phyloP scores from a whole-genome alignment of 2,797 vertebrate species.

The Darevskia nairensis region DNA sequence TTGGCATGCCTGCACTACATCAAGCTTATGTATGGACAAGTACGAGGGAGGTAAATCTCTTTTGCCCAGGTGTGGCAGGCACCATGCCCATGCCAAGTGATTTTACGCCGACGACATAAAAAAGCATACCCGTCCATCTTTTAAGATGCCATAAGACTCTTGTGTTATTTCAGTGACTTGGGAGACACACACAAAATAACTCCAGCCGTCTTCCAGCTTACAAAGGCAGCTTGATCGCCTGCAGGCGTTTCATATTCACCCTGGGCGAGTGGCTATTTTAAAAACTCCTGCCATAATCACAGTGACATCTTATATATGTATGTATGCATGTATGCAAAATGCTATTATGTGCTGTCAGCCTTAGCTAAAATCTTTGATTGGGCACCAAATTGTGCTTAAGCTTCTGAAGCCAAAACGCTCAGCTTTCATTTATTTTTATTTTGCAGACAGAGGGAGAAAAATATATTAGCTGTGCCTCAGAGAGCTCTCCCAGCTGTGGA shows the following conservation, averaged over 20 bases:
- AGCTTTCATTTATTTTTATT: too few species aligned
- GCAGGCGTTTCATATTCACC: not conserved
- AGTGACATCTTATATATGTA: not conserved
- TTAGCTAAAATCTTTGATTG: not conserved
- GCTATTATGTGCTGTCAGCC: not conserved
- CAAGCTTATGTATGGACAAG: too few species aligned
- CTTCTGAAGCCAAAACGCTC: not conserved
- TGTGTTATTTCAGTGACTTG: not conserved
- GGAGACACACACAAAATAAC: not conserved
- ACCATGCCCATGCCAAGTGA: not conserved
- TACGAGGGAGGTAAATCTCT: too few species aligned
- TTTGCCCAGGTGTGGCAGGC: too few species aligned
- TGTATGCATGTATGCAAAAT: not conserved
- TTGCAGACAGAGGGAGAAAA: not conserved
- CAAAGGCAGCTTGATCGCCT: not conserved
- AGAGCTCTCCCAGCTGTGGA: not conserved
- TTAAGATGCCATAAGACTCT: not conserved
- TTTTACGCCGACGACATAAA: too few species aligned
- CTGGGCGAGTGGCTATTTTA: not conserved
- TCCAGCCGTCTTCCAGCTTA: not conserved
- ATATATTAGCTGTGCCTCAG: not conserved
- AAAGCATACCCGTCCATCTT: not conserved
- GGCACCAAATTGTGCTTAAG: constrained; percentile 6
- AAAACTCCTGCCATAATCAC: not conserved
- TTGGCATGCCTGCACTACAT: too few species aligned